phyloP scores from a whole-genome alignment of 1,140 invertebrate genomes.

The Bicyclus anynana region DNA sequence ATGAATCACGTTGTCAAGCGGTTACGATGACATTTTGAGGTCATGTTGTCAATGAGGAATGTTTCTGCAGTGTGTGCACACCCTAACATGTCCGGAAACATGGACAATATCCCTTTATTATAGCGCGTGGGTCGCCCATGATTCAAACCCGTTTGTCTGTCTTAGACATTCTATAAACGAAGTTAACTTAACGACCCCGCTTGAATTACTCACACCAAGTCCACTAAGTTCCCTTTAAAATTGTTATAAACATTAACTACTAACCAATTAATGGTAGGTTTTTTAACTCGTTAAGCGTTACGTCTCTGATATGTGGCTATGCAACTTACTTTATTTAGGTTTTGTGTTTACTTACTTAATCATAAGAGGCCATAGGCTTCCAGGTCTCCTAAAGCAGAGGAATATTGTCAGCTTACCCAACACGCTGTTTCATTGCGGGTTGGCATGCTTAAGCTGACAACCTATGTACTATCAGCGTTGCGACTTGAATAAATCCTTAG shows the following conservation, averaged over 20 bases:
- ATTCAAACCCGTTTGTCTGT: slow-evolving; percentile 25
- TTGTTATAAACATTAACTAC: slow-evolving; percentile 12
- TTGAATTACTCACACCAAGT: slow-evolving; percentile 17
- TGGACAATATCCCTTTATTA: slow-evolving; percentile 34
- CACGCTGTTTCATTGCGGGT: too few relatives aligned
- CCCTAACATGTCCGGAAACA: slow-evolving; percentile 22
- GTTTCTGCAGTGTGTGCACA: not conserved
- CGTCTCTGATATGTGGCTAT: too few relatives aligned
- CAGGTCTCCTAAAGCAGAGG: too few relatives aligned
- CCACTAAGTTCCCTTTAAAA: slow-evolving; percentile 20
- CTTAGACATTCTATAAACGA: slow-evolving; percentile 30
- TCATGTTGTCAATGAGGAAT: not conserved
- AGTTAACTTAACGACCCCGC: slow-evolving; percentile 25
- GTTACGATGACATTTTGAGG: not conserved
- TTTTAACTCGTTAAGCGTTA: not conserved
- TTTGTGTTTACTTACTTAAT: too few relatives aligned
- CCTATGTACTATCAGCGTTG: too few relatives aligned
- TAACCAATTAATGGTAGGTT: slow-evolving; percentile 12
- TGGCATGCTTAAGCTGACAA: too few relatives aligned
- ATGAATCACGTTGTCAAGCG: too few relatives aligned
- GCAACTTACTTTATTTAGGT: too few relatives aligned
- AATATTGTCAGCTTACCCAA: too few relatives aligned
- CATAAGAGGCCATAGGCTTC: too few relatives aligned
- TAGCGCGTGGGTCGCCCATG: slow-evolving; percentile 28
- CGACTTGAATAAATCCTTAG: too few relatives aligned